These are phyloP conservation scores for Ptilodon capucinus DNA, from an alignment of 2,888 invertebrate species.

Conservation along the genomic window DNA sequence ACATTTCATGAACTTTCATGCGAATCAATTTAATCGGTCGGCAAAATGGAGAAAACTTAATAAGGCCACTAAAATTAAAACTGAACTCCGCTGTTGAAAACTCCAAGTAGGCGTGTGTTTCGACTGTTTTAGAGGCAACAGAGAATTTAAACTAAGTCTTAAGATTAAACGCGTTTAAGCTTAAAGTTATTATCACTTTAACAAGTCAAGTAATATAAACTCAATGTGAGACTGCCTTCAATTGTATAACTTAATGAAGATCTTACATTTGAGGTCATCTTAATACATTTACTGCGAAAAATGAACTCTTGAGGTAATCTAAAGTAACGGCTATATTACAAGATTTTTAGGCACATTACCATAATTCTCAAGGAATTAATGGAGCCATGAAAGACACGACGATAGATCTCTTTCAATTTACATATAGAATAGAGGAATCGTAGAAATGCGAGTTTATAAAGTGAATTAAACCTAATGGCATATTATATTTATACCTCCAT, in stretches of 20 bases:
- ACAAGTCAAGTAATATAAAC: not conserved
- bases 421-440: not conserved
- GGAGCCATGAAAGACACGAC: not conserved
- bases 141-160: no score
- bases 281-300: not conserved
- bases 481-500: not conserved
- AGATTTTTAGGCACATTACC: conserved; percentile 5
- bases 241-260: not conserved
- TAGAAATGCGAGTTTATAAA: not conserved
- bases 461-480: not conserved
- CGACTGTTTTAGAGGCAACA: no score
- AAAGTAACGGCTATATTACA: conserved; percentile 2
- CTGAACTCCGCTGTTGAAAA: no score
- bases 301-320: conserved; percentile 1
- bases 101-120: no score
- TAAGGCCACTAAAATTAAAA: no score
- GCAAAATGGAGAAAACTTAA: no score
- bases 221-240: not conserved
- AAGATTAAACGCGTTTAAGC: no score
- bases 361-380: conserved; percentile 11
- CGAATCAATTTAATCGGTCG: no score
- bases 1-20: no score
- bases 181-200: not conserved
- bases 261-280: not conserved
- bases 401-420: conserved; percentile 2